These are phyloP conservation scores for Clarias pachynema DNA, from an alignment of 2,797 vertebrate species.

Conservation along the genomic window DNA sequence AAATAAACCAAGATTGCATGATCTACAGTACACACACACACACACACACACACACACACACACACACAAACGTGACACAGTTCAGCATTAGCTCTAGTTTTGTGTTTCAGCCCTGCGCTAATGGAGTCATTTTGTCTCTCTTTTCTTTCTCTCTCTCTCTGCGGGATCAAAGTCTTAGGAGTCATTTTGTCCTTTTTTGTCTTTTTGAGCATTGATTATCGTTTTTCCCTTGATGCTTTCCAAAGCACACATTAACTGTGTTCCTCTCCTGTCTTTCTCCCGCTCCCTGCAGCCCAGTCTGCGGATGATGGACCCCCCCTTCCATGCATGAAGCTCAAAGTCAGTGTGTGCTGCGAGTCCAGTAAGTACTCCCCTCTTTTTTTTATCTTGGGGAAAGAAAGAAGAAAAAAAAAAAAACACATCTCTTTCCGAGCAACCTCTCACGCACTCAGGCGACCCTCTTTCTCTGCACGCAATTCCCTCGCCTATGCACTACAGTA, in stretches of 20 bases:
- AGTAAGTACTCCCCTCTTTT: conserved; percentile 68
- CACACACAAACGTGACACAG: not conserved
- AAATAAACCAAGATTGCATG: not conserved
- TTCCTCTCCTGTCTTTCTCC: conserved; percentile 13
- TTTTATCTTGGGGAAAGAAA: conserved; percentile 19
- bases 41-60: not conserved
- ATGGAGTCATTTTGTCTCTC: conserved; percentile 15
- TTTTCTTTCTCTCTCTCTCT: not conserved
- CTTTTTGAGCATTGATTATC: conserved; percentile 19
- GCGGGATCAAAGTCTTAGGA: conserved; percentile 17
- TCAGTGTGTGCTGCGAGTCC: conserved; percentile 75
- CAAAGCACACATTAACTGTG: conserved; percentile 14
- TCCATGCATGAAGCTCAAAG: conserved; percentile 78
- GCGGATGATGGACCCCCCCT: conserved; percentile 74
- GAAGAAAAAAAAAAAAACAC: conserved; percentile 15
- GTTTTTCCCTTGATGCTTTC: conserved; percentile 12
- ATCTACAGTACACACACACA: not conserved
- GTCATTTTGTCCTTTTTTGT: conserved; percentile 18
- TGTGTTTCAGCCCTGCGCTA: conserved; percentile 4
- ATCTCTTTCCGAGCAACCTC: conserved; percentile 42
- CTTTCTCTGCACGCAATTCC: conserved; percentile 60
- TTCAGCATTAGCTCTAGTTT: conserved; percentile 4
- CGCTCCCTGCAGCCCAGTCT: conserved; percentile 68
- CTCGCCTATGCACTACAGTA: conserved; percentile 38
- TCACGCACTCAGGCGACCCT: conserved; percentile 48